A percentile compares a stretch with the other conserved stretches of the same genome.
Evolutionary conservation across 2,888 invertebrate species (phyloP).

Genomic region (Gibbula magus): DNA sequence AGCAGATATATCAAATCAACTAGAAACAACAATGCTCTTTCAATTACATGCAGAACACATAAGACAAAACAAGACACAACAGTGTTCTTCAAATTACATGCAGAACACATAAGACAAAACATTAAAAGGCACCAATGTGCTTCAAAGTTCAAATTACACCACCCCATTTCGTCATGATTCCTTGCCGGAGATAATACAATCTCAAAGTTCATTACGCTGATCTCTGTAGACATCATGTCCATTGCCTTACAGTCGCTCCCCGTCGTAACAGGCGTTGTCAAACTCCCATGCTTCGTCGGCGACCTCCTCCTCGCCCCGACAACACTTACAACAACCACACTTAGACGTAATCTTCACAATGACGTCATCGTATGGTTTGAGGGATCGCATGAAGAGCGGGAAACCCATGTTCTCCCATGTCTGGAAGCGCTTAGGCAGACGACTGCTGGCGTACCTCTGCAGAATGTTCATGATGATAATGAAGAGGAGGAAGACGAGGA

Average conservation of each 20-base stretch:
- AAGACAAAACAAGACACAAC: too few species aligned
- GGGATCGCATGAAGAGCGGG: constrained; percentile 23
- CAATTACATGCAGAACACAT: too few species aligned
- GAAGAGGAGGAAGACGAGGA: constrained; percentile 52
- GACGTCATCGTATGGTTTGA: constrained; percentile 26
- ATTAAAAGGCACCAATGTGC: neutral
- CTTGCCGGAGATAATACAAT: neutral
- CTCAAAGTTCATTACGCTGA: neutral
- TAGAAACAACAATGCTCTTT: too few species aligned
- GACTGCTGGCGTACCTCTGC: constrained; percentile 41
- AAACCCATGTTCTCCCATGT: constrained; percentile 25
- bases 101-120: neutral
- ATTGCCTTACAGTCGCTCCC: neutral
- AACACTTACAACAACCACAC: constrained; percentile 1
- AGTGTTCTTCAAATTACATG: too few species aligned
- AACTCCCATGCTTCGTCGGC: neutral
- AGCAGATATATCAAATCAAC: too few species aligned
- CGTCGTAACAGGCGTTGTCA: neutral
- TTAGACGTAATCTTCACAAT: neutral
- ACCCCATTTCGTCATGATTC: neutral
- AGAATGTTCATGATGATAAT: constrained; percentile 66
- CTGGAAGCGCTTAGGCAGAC: constrained; percentile 48
- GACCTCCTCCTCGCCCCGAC: neutral
- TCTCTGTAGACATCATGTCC: too few species aligned
- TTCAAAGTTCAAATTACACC: neutral